Evolutionary conservation across 2,797 vertebrate species (phyloP).

Genomic region (Okamejei kenojei): DNA sequence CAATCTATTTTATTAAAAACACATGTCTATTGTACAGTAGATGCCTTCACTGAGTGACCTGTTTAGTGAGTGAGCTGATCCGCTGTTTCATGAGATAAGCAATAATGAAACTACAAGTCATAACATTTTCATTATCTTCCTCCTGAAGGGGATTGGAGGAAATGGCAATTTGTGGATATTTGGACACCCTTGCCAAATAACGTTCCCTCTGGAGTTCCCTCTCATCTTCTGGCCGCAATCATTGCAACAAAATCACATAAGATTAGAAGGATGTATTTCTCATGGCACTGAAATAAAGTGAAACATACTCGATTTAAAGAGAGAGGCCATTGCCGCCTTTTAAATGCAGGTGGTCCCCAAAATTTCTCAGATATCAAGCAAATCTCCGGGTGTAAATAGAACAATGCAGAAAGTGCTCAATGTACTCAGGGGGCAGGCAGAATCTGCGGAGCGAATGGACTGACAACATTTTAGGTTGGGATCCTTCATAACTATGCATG

Average conservation of each 20-base stretch:
- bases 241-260: not conserved
- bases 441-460: too few species aligned
- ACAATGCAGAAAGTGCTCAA: too few species aligned
- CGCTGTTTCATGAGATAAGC: not conserved
- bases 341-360: not conserved
- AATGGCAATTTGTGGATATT: not conserved
- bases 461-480: too few species aligned
- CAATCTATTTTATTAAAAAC: not conserved
- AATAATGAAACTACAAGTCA: not conserved
- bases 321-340: not conserved
- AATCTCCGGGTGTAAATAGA: not conserved
- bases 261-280: not conserved
- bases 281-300: not conserved
- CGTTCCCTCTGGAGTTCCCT: not conserved
- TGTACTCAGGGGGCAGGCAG: too few species aligned
- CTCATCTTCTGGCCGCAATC: not conserved
- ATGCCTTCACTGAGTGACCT: not conserved
- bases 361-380: not conserved
- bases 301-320: not conserved
- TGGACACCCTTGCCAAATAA: conserved; percentile 1
- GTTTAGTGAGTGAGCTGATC: not conserved
- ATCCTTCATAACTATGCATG: too few species aligned
- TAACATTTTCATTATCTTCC: not conserved
- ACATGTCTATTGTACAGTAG: not conserved
- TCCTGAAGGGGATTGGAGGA: not conserved